phyloP scores from a whole-genome alignment of 2,113 vertebrate species.

The Solea senegalensis region DNA sequence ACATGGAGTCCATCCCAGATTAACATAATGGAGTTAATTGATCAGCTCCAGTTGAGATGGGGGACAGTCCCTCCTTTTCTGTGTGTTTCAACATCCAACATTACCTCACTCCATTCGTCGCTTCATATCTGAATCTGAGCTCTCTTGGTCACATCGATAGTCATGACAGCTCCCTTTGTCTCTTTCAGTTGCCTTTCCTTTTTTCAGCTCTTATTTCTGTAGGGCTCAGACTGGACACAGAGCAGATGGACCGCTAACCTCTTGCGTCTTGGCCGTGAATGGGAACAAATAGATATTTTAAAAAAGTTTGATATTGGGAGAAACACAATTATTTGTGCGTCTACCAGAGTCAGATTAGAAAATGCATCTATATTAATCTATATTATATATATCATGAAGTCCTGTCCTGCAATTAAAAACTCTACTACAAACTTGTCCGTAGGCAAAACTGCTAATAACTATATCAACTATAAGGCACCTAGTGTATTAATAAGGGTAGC shows the following conservation, averaged over 20 bases:
- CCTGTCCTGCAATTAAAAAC: no score
- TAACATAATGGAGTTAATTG: conserved; percentile 76
- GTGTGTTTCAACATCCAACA: conserved; percentile 49
- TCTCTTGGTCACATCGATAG: conserved; percentile 30
- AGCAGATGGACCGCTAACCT: background rate
- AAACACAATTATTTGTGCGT: no score
- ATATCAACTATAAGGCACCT: no score
- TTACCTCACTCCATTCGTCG: conserved; percentile 60
- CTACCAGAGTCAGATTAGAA: no score
- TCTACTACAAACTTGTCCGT: no score
- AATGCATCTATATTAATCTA: no score
- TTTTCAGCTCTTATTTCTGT: conserved; percentile 26
- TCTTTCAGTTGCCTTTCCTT: conserved; percentile 33
- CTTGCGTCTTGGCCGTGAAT: no score
- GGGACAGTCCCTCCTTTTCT: conserved; percentile 51
- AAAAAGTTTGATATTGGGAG: no score
- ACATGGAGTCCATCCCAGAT: conserved; percentile 74
- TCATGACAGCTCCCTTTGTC: conserved; percentile 41
- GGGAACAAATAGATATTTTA: no score
- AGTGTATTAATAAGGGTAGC: no score
- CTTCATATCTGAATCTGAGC: conserved; percentile 55
- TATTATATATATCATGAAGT: no score
- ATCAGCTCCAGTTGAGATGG: conserved; percentile 64
- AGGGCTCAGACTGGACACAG: conserved; percentile 17
- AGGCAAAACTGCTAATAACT: no score